phyloP scores from a whole-genome alignment of 2,888 invertebrate genomes.

The Tetheella fluctuosa region DNA sequence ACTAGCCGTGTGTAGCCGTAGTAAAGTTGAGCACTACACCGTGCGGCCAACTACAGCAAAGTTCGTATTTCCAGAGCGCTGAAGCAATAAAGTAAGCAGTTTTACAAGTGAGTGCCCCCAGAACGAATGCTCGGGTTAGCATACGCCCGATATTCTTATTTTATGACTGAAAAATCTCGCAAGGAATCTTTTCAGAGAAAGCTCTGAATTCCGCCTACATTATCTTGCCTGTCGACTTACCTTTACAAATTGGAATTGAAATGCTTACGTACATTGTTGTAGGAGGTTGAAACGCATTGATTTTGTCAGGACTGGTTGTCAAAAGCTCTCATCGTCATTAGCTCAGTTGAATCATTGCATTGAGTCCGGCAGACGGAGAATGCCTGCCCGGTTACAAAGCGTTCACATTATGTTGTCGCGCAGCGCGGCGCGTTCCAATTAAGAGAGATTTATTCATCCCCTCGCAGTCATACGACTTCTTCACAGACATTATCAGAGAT shows the following conservation, averaged over 20 bases:
- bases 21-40: constrained; percentile 48
- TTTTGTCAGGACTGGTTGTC: constrained; percentile 54
- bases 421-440: constrained; percentile 74
- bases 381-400: constrained; percentile 69
- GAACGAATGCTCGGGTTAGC: constrained; percentile 68
- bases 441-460: constrained; percentile 79
- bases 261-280: constrained; percentile 32
- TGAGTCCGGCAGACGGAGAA: constrained; percentile 62
- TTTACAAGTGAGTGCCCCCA: constrained; percentile 73
- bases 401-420: constrained; percentile 76
- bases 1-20: constrained; percentile 46
- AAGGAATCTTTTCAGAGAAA: constrained; percentile 49
- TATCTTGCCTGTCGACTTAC: constrained; percentile 21
- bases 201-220: constrained; percentile 26
- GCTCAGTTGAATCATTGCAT: constrained; percentile 65
- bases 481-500: constrained; percentile 77
- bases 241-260: constrained; percentile 36
- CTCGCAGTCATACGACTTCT: constrained; percentile 65
- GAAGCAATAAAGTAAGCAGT: constrained; percentile 74
- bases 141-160: constrained; percentile 69
- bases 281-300: constrained; percentile 38
- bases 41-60: constrained; percentile 57
- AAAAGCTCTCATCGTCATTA: constrained; percentile 69
- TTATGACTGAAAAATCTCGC: constrained; percentile 65
- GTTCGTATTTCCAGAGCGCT: constrained; percentile 64